Base-by-base conservation (phyloP, 2,797 vertebrate species). In the Spinus olivaceus region DNA sequence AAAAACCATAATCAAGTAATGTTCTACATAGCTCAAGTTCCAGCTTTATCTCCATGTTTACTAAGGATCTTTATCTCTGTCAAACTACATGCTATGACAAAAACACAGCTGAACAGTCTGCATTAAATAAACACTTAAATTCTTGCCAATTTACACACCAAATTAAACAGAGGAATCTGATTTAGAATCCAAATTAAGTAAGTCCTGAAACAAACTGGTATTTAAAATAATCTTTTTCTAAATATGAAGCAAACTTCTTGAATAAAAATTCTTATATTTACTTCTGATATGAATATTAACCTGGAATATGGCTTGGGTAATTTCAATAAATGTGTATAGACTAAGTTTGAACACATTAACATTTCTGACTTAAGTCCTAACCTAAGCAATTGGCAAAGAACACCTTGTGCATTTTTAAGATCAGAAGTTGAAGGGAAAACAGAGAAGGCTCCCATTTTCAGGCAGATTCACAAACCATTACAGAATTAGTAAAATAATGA, bases 1-100 rank as follows among this genome's bases (percentile, higher is more conserved):
- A 82, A 86, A 93, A 41, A 22, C 4, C 24, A 42, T 57, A 46
- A 81, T 25, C 18, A 63, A 71, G 10, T 46, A 41, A 42, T 25
- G 30, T 61, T 69, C 19, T 37, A 39, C 69, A 74, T 15, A 90
- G 79, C 57, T 90, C 50, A 81, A 86, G 92, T 86, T 95, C 81
- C 94, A 87, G 46, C 61, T 80, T 81, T 91, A 77, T 80, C 78
- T 88, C 30, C 21, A 14, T 65, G 69, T 92, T 94, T 83, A 85
- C 53, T 46, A 49, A 82, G 8, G 49, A 77, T 66, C 49, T 50
- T n/a, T 59, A 41, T 30, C 41, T 86, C 23, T 77, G 35, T 77
- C 57, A 42, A 80, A 60, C 27, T 47, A 66, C 46, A 65, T 8
- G 12, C 37, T 28, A 49, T 16, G 46, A 70, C 69, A 91, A 71